Conservation (phyloP, 2,113 vertebrate species). For the Pollachius pollachius region DNA sequence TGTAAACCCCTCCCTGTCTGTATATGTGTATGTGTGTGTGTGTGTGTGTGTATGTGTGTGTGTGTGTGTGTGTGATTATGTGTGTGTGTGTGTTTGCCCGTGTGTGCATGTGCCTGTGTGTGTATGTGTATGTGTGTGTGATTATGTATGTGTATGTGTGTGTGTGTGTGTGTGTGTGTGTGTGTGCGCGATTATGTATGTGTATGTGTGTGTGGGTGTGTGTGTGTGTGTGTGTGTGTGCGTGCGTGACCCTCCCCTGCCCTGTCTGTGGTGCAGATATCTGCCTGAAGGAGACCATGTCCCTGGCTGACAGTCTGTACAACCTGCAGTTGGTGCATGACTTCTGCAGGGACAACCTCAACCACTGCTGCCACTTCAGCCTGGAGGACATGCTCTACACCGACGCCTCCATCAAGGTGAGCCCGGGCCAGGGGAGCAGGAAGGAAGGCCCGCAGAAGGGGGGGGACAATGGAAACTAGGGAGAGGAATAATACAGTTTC, state of each 20-base stretch:
- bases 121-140: no score
- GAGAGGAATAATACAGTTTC: conserved; percentile 9
- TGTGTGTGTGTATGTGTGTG: no score
- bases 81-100: no score
- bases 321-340: conserved; percentile 95
- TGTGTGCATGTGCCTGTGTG: no score
- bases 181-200: neutral
- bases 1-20: conserved; percentile 18
- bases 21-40: conserved; percentile 5
- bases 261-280: conserved; percentile 78
- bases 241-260: conserved; percentile 50
- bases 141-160: no score
- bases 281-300: conserved; percentile 97
- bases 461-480: neutral
- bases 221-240: conserved; percentile 16
- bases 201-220: conserved; percentile 3
- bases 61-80: no score
- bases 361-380: conserved; percentile 94
- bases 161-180: no score
- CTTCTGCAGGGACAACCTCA: conserved; percentile 92
- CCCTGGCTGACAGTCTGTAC: conserved; percentile 94
- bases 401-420: conserved; percentile 79
- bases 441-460: neutral
- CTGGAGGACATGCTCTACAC: conserved; percentile 97
- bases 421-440: neutral